Evolutionary conservation across 2,113 vertebrate genomes (phyloP).

Genomic region (Nothocercus julius): DNA sequence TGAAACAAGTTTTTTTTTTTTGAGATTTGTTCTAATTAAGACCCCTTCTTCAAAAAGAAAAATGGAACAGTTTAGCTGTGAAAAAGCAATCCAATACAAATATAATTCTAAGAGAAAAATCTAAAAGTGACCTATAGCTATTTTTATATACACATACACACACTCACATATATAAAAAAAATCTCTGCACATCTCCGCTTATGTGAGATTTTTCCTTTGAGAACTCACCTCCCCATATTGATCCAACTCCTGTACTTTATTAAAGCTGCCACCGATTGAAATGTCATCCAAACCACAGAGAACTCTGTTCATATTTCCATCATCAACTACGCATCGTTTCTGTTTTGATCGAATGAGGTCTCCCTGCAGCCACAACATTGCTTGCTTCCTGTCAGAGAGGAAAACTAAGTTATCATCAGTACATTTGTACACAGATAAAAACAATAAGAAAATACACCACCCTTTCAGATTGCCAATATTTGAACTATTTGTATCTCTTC

Average conservation of each 20-base stretch:
- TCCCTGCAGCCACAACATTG: slow-evolving; percentile 87
- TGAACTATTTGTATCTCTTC: neutral
- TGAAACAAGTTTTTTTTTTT: neutral
- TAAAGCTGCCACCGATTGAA: slow-evolving; percentile 75
- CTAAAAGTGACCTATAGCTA: neutral
- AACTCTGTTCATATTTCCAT: slow-evolving; percentile 82
- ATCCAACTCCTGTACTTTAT: slow-evolving; percentile 74
- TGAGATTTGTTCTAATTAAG: neutral
- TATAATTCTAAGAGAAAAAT: neutral
- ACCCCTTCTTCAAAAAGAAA: neutral
- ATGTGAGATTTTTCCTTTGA: neutral
- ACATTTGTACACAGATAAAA: neutral
- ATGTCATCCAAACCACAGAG: slow-evolving; percentile 86
- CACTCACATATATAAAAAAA: too few relatives aligned
- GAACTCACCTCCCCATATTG: slow-evolving; percentile 83
- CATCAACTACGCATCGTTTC: slow-evolving; percentile 75
- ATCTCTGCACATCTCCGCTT: neutral
- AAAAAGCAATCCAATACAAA: neutral
- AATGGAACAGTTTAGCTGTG: neutral
- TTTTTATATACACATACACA: neutral
- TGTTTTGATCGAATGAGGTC: slow-evolving; percentile 83
- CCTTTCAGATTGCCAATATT: neutral
- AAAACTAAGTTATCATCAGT: neutral
- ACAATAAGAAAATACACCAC: fast-evolving
- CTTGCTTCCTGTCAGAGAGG: slow-evolving; percentile 85